These are phyloP conservation scores for Pituophis catenifer DNA, from an alignment of 2,113 vertebrate genomes.

Conservation along the genomic window DNA sequence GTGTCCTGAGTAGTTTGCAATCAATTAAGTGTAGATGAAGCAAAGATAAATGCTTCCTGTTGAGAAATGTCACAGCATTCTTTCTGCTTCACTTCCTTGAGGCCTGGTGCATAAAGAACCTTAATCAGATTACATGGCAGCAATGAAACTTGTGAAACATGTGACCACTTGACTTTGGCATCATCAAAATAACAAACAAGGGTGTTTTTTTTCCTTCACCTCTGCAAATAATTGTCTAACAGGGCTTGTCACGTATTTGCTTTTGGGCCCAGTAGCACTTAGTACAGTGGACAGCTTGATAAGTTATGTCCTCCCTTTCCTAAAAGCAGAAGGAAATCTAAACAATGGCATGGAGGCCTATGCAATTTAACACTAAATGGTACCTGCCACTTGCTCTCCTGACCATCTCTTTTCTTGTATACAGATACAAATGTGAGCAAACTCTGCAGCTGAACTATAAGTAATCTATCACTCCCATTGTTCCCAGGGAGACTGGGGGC, in stretches of 20 bases:
- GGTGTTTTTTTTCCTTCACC: not conserved
- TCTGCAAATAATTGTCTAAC: not conserved
- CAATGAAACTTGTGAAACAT: not conserved
- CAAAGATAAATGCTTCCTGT: slow-evolving; percentile 58
- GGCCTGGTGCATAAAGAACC: slow-evolving; percentile 33
- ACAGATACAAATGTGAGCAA: not conserved
- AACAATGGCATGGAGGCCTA: not conserved
- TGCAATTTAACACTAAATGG: slow-evolving; percentile 30
- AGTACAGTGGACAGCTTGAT: not conserved
- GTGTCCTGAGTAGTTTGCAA: slow-evolving; percentile 55
- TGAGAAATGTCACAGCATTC: slow-evolving; percentile 58
- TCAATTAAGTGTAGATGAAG: slow-evolving; percentile 59
- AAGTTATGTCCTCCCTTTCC: not conserved
- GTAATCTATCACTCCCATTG: not conserved
- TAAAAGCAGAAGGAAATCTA: not conserved
- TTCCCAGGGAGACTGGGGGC: not conserved
- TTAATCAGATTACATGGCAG: slow-evolving; percentile 30
- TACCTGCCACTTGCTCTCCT: slow-evolving; percentile 27
- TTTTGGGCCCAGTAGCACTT: slow-evolving; percentile 8
- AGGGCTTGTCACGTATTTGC: slow-evolving; percentile 1
- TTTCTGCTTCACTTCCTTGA: slow-evolving; percentile 57
- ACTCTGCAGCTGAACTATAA: not conserved
- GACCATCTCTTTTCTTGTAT: slow-evolving; percentile 51
- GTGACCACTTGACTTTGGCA: not conserved
- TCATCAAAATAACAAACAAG: slow-evolving; percentile 18